Evolutionary conservation across 2,113 vertebrate species (phyloP), one percentile per base, ranked within the genome.

Genomic region (Hyla sarda): DNA sequence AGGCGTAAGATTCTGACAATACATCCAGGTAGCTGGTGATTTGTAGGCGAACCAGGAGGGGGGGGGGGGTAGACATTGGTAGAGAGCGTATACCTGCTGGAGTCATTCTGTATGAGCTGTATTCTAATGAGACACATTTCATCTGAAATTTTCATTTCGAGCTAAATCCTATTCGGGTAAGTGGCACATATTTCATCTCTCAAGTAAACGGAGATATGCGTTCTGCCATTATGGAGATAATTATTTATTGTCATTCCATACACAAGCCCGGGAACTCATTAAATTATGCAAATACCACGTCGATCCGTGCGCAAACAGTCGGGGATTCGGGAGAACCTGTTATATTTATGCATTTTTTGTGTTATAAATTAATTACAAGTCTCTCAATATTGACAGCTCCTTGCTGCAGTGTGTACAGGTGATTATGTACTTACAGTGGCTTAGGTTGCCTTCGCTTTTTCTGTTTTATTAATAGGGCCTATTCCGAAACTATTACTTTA

Each of bases 171-270:
- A 34, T 34, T 69, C 16, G 1, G 34, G 32, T 71, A 71, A 80
- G 77, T 58, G 32, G 77, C 16, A 25, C 7, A 32, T 52, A 11
- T 77, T 77, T 54, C 47, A 30, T 25, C 10, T 58, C 28, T 56
- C 77, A 77, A 25, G 77, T 80, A 60, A 60, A n/a, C 25, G 2
- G 54, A 56, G 77, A 80, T 62, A 80, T 62, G 32, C 77, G 45
- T 56, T 37, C 34, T 62, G 11, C 34, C 54, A 54, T 80, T 45
- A 62, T 41, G 77, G 32, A 62, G 77, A 80, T 80, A 34, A 80
- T 80, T 62, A 80, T 80, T 62, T 80, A 80, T 80, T 80, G 54
- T 71, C 77, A 60, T 80, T 60, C 30, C 77, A 80, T 60, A 79
- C 52, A 58, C 76, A 34, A 58, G 76, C 77, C 23, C 3, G 25